phyloP scores from a whole-genome alignment of 1,140 invertebrate genomes.

The Whitmania pigra region DNA sequence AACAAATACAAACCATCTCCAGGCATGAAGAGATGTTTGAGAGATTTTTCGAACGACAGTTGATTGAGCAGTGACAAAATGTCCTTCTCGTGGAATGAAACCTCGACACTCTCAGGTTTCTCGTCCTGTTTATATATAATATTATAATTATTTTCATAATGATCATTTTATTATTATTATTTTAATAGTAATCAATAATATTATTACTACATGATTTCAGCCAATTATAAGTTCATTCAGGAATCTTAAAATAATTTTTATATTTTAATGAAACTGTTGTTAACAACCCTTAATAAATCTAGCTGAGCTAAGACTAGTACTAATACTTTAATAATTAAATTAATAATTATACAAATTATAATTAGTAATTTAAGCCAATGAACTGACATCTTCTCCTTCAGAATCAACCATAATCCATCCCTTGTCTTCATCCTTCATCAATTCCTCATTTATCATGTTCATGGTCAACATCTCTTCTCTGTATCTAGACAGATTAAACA shows the following conservation, averaged over 20 bases:
- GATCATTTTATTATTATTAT: no score
- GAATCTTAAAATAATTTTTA: no score
- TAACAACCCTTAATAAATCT: no score
- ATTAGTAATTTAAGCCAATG: background rate
- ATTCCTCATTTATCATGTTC: background rate
- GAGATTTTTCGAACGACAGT: background rate
- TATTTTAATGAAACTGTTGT: no score
- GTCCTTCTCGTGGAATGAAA: background rate
- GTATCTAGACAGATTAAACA: background rate
- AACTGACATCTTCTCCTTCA: slow-evolving; percentile 10
- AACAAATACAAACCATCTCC: background rate
- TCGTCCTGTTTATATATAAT: background rate
- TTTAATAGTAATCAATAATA: no score
- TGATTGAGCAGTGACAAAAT: background rate
- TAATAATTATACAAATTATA: background rate
- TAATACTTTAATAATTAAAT: no score
- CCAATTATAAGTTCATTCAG: no score
- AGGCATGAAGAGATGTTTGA: background rate
- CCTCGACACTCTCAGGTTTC: background rate
- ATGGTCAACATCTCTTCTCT: background rate
- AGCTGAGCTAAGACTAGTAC: no score
- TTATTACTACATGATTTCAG: no score
- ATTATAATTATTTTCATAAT: background rate
- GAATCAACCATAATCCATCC: slow-evolving; percentile 6
- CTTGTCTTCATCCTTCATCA: background rate